phyloP scores from a whole-genome alignment of 2,113 vertebrate genomes.

The Dasyornis broadbenti region DNA sequence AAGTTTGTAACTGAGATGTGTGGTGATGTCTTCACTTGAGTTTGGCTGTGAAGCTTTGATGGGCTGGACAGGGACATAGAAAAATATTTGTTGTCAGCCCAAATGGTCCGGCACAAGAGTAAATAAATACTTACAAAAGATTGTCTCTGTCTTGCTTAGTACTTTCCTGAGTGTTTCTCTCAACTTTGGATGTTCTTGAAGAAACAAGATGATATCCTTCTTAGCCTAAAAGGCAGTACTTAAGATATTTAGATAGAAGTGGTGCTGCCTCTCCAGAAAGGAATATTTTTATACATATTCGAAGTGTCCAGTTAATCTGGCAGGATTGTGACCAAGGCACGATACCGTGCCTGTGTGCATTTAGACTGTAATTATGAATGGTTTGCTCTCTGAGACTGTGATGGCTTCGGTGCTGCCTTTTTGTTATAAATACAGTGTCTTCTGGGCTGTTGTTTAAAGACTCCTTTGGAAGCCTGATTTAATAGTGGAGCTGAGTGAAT shows the following conservation, averaged over 20 bases:
- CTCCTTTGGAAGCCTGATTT: conserved; percentile 17
- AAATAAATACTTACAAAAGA: background rate
- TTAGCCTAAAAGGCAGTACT: background rate
- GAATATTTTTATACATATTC: background rate
- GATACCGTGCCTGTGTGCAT: background rate
- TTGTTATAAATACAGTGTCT: background rate
- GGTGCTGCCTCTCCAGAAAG: background rate
- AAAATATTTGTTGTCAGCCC: background rate
- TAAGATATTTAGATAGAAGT: background rate
- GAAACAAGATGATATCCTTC: background rate
- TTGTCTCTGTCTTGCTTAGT: background rate
- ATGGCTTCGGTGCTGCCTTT: background rate
- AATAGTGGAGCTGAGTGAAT: conserved; percentile 27
- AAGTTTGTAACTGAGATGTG: background rate
- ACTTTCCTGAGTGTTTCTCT: background rate
- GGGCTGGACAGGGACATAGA: background rate
- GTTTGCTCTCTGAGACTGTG: background rate
- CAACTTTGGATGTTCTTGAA: background rate
- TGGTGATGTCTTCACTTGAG: background rate
- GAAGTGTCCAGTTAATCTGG: background rate
- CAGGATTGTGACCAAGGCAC: background rate
- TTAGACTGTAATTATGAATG: conserved; percentile 22
- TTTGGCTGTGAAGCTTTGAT: background rate
- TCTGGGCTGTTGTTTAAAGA: conserved; percentile 36
- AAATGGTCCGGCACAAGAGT: background rate